Base-by-base conservation (phyloP, 2,797 vertebrate species). In the Distichodus sexfasciatus region DNA sequence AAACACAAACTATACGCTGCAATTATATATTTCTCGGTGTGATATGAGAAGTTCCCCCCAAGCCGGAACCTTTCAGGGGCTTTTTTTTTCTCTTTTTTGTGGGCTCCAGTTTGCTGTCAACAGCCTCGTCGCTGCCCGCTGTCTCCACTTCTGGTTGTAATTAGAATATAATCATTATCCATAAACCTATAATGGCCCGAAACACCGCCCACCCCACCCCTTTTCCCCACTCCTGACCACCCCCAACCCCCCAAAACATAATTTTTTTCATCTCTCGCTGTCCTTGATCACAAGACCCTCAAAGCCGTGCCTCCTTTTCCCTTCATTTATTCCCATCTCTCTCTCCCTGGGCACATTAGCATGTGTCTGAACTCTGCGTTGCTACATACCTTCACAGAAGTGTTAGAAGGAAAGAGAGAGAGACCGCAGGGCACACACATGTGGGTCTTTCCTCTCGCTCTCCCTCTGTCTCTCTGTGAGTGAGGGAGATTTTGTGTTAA, bases 371-470 rank as follows among this genome's bases (percentile, higher is more conserved):
- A 88, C 88, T n/a, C n/a, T 85, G 82, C 84, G 81, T 78, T 75
- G 86, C 83, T 46, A 82, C 76, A 77, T 69, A 79, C 78, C 86
- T 85, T 78, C 74, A 84, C 86, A 81, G 87, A 88, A 79, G 75
- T 80, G 77, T 83, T 71, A 85, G 72, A 47, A 47, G 44, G 55
- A 51, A 40, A 57, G 28, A 31, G 35, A 43, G 70, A 74, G 77
- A 77, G 86, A 83, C 88, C 85, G 83, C 81, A 41, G 87, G 88
- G 90, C 87, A 89, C 84, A 87, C 92, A 93, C 90, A 92, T 90
- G 87, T 86, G 87, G 83, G 81, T 80, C 81, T 77, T 83, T 85
- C 81, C 86, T 88, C 86, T 89, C 82, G 61, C 17, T 54, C 40
- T 29, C 50, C 9, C 14, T 51, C 43, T 57, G 12, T 0, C 36